Conservation (phyloP, 2,797 vertebrate genomes). For the Notamacropus eugenii region DNA sequence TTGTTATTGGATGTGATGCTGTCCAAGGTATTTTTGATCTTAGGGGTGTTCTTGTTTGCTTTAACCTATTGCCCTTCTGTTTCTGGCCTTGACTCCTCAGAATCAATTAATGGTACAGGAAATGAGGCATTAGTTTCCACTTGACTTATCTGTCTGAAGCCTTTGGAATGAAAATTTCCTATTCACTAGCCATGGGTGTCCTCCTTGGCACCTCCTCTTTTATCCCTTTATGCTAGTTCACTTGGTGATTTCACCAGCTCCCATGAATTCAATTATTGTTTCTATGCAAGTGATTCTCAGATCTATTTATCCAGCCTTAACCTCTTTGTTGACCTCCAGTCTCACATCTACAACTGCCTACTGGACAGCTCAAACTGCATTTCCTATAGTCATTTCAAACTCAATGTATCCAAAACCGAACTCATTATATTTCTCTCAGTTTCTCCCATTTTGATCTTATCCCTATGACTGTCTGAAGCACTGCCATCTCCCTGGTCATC, state of each 20-base stretch:
- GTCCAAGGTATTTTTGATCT: neutral
- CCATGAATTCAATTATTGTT: too few relatives aligned
- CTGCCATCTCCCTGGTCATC: neutral
- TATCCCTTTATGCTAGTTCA: neutral
- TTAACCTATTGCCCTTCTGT: slow-evolving; percentile 30
- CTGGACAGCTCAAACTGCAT: neutral
- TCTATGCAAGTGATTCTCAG: too few relatives aligned
- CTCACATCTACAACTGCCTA: neutral
- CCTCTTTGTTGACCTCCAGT: neutral
- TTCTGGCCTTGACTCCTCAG: slow-evolving; percentile 55
- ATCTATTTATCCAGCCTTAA: neutral
- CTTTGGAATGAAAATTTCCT: slow-evolving; percentile 27
- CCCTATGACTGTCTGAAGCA: neutral
- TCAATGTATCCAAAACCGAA: neutral
- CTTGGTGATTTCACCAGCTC: neutral
- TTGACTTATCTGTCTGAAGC: slow-evolving; percentile 37
- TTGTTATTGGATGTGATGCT: neutral
- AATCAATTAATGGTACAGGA: slow-evolving; percentile 48
- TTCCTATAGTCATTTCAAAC: neutral
- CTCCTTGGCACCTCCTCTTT: too few relatives aligned
- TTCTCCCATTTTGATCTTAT: neutral
- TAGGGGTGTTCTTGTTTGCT: neutral
- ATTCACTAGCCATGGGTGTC: neutral
- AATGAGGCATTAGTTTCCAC: slow-evolving; percentile 49
- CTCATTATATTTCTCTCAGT: neutral